Evolutionary conservation across 1,140 invertebrate species (phyloP), one percentile per base, ranked within the genome.

Genomic region (Halyomorpha halys): DNA sequence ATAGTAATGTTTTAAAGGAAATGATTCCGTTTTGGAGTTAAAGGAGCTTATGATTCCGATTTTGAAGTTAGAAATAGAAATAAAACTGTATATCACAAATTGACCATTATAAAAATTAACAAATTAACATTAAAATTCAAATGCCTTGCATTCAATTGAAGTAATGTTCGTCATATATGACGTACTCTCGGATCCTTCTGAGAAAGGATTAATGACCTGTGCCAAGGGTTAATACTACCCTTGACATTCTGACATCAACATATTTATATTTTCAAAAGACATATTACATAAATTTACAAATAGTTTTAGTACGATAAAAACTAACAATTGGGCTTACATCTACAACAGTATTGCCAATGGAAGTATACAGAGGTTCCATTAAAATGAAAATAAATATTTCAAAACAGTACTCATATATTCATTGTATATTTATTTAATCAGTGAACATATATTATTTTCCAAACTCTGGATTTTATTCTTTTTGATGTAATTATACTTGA

Each of bases 81-180:
- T 39, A 13, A 11, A 13, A 1, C 34, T 11, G 11, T 39, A 11
- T 39, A 56, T 56, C 53, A 56, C 53, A 56, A 56, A 56, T 23
- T 21, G 21, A 25, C 15, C 15, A 1, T 15, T 18, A 25, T 56
- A 11, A 56, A 23, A 23, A 49, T 3, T n/a, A 49, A 19, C 6
- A 8, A 8, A 49, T 6, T 49, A 18, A 49, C 47, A 49, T 49
- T 18, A 13, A 56, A 56, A 39, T 39, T 11, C 34, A 56, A 56
- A 56, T 23, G 23, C 23, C 14, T 16, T 56, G 19, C 14, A 56
- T 25, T 56, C 18, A 39, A 23, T 27, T 45, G 44, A 61, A 61
- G 15, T 45, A 45, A 44, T 16, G 16, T 45, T 61, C 60, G 60
- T 61, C 60, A 61, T 18, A 61, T 61, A 61, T 61, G 60, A 61